Percentiles rank a stretch among this genome's conserved stretches.
Conservation (phyloP, 1,140 invertebrate genomes). For the Formica exsecta region DNA sequence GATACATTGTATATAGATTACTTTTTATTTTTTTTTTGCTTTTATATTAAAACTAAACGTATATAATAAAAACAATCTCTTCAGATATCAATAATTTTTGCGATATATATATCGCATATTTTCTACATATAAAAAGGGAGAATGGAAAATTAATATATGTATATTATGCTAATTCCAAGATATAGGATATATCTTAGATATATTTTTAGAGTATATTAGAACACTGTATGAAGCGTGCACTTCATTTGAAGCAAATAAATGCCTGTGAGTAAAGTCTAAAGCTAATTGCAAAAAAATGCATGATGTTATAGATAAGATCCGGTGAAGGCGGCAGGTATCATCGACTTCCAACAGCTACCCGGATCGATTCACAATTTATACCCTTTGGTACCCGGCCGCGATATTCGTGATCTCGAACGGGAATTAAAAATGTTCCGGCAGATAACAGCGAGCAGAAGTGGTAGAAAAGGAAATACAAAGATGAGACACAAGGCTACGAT, state of each 20-base stretch:
- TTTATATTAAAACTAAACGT: not conserved
- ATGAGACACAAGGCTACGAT: conserved; percentile 19
- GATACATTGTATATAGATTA: not conserved
- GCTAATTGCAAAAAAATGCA: conserved; percentile 61
- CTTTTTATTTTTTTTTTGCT: not conserved
- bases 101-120: not conserved
- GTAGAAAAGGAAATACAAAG: conserved; percentile 34
- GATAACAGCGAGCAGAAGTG: conserved; percentile 64
- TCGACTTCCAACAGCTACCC: conserved; percentile 61
- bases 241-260: conserved; percentile 11
- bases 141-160: not conserved
- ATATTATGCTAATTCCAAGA: not conserved
- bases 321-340: not conserved
- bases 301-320: conserved; percentile 37
- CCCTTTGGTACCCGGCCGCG: conserved; percentile 29
- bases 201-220: too few species aligned
- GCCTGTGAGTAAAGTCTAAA: conserved; percentile 32
- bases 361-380: conserved; percentile 62
- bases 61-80: not conserved
- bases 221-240: not conserved
- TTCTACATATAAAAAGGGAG: not conserved
- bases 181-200: not conserved
- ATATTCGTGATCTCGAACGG: conserved; percentile 68
- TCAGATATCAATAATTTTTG: not conserved
- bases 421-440: conserved; percentile 68